Conservation (phyloP, 2,113 vertebrate genomes). For the Clupea harengus region DNA sequence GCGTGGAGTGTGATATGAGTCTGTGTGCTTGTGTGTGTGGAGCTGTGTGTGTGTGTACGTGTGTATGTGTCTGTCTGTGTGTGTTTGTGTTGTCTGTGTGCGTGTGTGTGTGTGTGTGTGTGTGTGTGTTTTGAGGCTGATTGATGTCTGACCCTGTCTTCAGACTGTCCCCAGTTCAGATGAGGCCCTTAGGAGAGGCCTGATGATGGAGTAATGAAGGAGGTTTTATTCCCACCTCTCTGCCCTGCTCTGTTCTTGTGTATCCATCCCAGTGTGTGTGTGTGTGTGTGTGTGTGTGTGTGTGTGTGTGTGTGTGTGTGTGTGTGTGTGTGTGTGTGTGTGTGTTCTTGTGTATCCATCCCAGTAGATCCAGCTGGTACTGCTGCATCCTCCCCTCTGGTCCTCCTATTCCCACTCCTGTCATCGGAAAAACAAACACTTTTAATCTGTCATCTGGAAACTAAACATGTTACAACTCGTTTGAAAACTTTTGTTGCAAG, state of each 20-base stretch:
- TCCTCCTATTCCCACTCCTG: neutral
- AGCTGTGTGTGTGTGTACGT: too few relatives aligned
- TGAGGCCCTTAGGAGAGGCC: constrained; percentile 52
- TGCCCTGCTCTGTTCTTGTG: neutral
- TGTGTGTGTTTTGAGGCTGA: neutral
- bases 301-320: too few relatives aligned
- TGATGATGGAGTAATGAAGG: too few relatives aligned
- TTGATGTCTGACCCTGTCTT: constrained; percentile 66
- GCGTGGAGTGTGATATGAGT: too few relatives aligned
- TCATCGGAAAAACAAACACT: neutral
- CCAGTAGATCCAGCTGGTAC: too few relatives aligned
- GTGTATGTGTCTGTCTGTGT: neutral
- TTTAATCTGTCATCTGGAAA: neutral
- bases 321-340: too few relatives aligned
- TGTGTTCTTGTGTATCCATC: too few relatives aligned
- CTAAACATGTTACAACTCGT: too few relatives aligned
- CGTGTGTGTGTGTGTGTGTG: neutral
- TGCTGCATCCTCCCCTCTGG: too few relatives aligned
- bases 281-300: too few relatives aligned
- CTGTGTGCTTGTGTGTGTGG: too few relatives aligned
- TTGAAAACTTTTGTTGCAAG: neutral
- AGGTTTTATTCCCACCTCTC: too few relatives aligned
- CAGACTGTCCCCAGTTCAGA: constrained; percentile 62
- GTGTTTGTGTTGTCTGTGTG: neutral
- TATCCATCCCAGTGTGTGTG: neutral